Conservation (phyloP, 2,113 vertebrate species). For the Scomber scombrus region DNA sequence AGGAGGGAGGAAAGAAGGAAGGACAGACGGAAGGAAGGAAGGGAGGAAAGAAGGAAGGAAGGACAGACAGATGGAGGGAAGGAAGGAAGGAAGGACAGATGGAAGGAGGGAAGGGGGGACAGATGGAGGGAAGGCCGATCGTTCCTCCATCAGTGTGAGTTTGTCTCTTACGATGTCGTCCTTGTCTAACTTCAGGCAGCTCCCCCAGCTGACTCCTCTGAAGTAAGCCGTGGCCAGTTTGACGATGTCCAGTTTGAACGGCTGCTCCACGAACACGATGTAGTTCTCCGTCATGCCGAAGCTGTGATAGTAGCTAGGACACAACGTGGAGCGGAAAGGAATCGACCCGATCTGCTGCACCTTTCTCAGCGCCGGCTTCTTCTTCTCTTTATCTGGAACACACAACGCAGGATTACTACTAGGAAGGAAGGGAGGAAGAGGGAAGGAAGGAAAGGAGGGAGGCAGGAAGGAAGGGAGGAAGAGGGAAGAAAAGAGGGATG, state of each 20-base stretch:
- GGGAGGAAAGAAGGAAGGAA: too few species aligned
- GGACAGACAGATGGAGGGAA: too few species aligned
- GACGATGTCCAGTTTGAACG: constrained; percentile 91
- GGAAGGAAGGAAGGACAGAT: too few species aligned
- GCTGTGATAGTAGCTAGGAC: constrained; percentile 95
- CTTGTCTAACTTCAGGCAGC: constrained; percentile 87
- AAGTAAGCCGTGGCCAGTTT: constrained; percentile 92
- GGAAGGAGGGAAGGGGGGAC: too few species aligned
- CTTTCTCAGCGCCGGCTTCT: constrained; percentile 79
- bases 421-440: too few species aligned
- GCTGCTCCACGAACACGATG: constrained; percentile 93
- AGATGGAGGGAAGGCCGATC: too few species aligned
- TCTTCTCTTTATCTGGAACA: constrained; percentile 69
- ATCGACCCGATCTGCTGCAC: constrained; percentile 88
- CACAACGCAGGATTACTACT: background rate
- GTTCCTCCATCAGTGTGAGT: background rate
- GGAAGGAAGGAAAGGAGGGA: too few species aligned
- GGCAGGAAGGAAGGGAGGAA: too few species aligned
- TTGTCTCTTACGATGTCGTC: constrained; percentile 86
- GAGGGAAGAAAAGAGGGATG: too few species aligned
- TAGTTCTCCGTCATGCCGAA: constrained; percentile 94
- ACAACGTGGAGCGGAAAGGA: constrained; percentile 86
- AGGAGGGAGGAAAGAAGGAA: too few species aligned
- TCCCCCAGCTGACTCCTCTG: constrained; percentile 90
- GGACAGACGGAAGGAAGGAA: too few species aligned